Conservation (phyloP, 2,113 vertebrate genomes). For the Vulpes vulpes region DNA sequence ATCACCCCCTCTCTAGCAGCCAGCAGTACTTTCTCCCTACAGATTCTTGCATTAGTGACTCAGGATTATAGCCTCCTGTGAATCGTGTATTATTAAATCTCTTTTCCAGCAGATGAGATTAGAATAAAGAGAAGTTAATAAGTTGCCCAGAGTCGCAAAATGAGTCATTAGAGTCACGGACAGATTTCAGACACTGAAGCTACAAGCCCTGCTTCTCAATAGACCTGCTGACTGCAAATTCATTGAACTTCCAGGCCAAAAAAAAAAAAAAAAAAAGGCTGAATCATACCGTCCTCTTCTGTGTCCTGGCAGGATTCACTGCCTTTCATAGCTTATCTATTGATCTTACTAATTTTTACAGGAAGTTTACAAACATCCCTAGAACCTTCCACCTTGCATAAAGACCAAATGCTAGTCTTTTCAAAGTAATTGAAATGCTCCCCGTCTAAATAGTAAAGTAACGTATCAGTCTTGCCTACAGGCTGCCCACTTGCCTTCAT, state of each 20-base stretch:
- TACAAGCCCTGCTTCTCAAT: slow-evolving; percentile 19
- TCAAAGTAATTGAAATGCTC: neutral
- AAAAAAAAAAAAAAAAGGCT: neutral
- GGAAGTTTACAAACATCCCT: neutral
- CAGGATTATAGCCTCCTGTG: slow-evolving; percentile 70
- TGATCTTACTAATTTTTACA: neutral
- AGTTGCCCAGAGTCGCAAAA: slow-evolving; percentile 56
- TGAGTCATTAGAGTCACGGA: slow-evolving; percentile 72
- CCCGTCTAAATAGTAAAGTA: neutral
- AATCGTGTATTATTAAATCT: slow-evolving; percentile 72
- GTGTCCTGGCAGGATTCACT: neutral
- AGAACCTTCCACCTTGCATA: neutral
- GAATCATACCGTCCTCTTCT: neutral
- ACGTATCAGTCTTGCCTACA: neutral
- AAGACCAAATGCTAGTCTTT: neutral
- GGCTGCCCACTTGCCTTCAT: neutral
- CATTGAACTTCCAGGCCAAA: neutral
- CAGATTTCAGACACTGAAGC: slow-evolving; percentile 50
- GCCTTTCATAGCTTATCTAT: neutral
- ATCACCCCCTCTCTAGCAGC: slow-evolving; percentile 51
- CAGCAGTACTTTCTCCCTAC: slow-evolving; percentile 66
- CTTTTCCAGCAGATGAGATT: slow-evolving; percentile 61
- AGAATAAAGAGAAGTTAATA: slow-evolving; percentile 76
- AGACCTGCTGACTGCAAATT: slow-evolving; percentile 24
- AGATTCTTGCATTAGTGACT: slow-evolving; percentile 73